These are phyloP conservation scores for Diaperis boleti DNA, from an alignment of 2,888 invertebrate genomes.

Conservation along the genomic window DNA sequence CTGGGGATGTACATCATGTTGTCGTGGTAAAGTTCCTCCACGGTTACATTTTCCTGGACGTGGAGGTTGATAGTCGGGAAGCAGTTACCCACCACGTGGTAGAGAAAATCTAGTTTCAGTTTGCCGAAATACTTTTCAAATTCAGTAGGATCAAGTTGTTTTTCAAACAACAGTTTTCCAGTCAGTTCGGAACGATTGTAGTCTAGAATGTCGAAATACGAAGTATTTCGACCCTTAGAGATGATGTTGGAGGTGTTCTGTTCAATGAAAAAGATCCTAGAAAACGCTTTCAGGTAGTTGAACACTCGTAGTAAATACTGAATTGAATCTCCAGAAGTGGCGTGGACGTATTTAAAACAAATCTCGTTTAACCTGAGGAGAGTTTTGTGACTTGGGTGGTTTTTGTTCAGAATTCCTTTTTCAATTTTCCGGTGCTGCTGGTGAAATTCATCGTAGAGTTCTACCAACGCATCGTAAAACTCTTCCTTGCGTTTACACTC, in stretches of 20 bases:
- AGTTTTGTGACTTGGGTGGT: conserved; percentile 69
- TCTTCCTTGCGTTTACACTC: conserved; percentile 51
- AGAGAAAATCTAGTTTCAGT: conserved; percentile 79
- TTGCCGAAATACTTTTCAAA: conserved; percentile 78
- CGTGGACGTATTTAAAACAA: conserved; percentile 55
- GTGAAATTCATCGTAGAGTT: conserved; percentile 68
- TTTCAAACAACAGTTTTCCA: conserved; percentile 76
- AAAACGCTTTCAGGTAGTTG: conserved; percentile 72
- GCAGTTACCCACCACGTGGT: conserved; percentile 79
- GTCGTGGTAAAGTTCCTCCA: conserved; percentile 66
- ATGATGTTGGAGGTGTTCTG: conserved; percentile 59
- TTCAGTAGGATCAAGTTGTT: conserved; percentile 75
- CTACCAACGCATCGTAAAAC: conserved; percentile 64
- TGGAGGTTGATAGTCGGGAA: conserved; percentile 75
- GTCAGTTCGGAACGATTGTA: conserved; percentile 72
- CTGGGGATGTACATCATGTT: conserved; percentile 64
- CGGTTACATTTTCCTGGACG: conserved; percentile 66
- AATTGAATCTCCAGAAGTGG: conserved; percentile 35
- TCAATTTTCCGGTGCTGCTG: conserved; percentile 53
- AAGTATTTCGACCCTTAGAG: conserved; percentile 59
- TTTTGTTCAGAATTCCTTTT: conserved; percentile 66
- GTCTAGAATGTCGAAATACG: conserved; percentile 70
- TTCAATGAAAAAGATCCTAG: conserved; percentile 65
- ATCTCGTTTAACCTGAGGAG: conserved; percentile 69
- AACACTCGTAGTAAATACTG: conserved; percentile 70